Conservation (phyloP, 2,797 vertebrate species). For the Melanotaenia nigrans region DNA sequence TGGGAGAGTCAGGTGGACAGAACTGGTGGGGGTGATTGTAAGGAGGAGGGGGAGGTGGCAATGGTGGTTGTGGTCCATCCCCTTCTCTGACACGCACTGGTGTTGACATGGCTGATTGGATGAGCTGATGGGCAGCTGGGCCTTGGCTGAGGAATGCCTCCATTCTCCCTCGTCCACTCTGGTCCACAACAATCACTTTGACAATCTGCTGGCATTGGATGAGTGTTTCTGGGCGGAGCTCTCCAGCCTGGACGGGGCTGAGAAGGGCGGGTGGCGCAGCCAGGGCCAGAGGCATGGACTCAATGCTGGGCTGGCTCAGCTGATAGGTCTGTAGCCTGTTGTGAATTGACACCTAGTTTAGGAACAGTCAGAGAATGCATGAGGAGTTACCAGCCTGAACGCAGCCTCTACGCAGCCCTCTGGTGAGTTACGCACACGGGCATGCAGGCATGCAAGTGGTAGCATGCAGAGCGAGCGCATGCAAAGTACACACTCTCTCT, state of each 20-base stretch:
- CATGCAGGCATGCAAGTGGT: conserved; percentile 80
- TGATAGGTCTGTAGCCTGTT: conserved; percentile 99
- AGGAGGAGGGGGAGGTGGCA: conserved; percentile 94
- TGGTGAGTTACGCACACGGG: conserved; percentile 71
- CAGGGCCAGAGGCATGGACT: conserved; percentile 87
- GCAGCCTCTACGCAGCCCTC: conserved; percentile 83
- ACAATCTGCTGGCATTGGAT: conserved; percentile 99
- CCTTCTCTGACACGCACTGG: conserved; percentile 84
- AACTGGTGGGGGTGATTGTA: conserved; percentile 98
- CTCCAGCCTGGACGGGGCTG: conserved; percentile 78
- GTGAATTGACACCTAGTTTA: conserved; percentile 99
- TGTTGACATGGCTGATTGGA: conserved; percentile 91
- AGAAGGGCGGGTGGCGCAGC: conserved; percentile 85
- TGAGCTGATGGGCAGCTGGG: conserved; percentile 90
- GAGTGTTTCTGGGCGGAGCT: conserved; percentile 90
- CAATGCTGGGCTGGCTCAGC: conserved; percentile 87
- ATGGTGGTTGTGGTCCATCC: conserved; percentile 90
- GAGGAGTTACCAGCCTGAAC: conserved; percentile 98
- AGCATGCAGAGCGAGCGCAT: conserved; percentile 66
- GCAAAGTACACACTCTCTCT: conserved; percentile 53
- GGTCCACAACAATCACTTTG: conserved; percentile 98
- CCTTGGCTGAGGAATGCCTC: conserved; percentile 96
- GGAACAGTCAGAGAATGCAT: conserved; percentile 99
- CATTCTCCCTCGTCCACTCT: conserved; percentile 94
- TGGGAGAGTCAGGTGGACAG: conserved; percentile 93